Base-by-base conservation (phyloP, 2,888 invertebrate genomes). In the Hipparchia sbordonii region DNA sequence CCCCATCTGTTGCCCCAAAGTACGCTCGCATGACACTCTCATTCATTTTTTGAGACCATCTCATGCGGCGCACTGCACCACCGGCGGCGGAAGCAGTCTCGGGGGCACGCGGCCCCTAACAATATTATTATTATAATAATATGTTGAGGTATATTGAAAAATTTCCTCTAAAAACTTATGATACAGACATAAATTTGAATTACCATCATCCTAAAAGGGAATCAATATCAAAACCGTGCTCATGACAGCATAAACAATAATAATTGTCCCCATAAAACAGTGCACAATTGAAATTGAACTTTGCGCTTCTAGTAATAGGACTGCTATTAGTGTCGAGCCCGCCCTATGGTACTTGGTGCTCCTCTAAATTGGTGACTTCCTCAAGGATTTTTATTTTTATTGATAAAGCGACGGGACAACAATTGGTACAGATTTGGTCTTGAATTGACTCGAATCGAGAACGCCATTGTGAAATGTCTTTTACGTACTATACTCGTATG, bases 381-480 rank as follows among this genome's bases (percentile, higher is more conserved):
- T 90, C 85, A 84, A 85, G 84, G 87, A 90, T 90, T 91, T 92
- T 90, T 92, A 90, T 92, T 91, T 91, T 91, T 90, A 91, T 92
- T 92, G 91, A 91, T 88, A 91, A 91, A 89, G 86, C 89, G 87
- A 85, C 85, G 84, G 83, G 84, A 83, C 86, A 84, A 88, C 91
- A 91, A 92, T 91, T 90, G 90, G 85, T 88, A 84, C 87, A 87
- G 90, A 90, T 91, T 91, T 91, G 85, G 85, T 86, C 86, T 82
- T 87, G 87, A 88, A 89, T 91, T 89, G 88, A 84, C 80, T 66
- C 12, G 75, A 80, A 77, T 70, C 76, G 70, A n/a, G 69, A 51
- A 69, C 69, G 67, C 57, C 67, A 69, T 75, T 72, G 77, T 75
- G 66, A 67, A 67, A 72, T 67, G 54, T 62, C 33, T 71, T 71